Conservation (phyloP, 2,113 vertebrate species). For the Saguinus midas region DNA sequence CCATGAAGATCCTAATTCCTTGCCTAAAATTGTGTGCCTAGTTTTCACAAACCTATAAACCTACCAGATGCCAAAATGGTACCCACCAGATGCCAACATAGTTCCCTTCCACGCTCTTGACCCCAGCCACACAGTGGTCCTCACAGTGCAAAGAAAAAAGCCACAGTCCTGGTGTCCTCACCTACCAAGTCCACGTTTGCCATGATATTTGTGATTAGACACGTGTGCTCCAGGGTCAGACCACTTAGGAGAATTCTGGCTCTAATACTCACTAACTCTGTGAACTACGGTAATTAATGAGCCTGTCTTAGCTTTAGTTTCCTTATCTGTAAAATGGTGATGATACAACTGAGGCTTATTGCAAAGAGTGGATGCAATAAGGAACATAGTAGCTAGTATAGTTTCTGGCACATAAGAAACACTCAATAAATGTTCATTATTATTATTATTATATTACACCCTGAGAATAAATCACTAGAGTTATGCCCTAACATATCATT, state of each 20-base stretch:
- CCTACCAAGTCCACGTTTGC: neutral
- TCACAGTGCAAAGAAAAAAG: neutral
- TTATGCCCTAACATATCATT: neutral
- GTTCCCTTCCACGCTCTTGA: neutral
- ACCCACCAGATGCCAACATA: neutral
- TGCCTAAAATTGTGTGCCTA: neutral
- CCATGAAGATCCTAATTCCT: neutral
- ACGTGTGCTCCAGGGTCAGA: neutral
- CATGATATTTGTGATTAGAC: neutral
- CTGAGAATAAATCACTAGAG: neutral
- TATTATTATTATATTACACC: neutral
- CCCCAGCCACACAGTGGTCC: neutral
- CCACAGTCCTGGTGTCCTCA: neutral
- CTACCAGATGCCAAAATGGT: neutral
- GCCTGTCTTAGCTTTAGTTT: neutral
- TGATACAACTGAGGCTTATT: neutral
- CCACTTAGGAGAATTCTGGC: neutral
- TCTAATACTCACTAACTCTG: neutral
- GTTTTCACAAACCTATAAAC: neutral
- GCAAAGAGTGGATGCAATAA: neutral
- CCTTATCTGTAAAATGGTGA: neutral
- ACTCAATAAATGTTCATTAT: neutral
- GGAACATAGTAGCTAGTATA: neutral
- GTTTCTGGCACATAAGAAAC: neutral
- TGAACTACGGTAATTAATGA: neutral